These are phyloP conservation scores for Lasiommata megera DNA, from an alignment of 2,888 invertebrate genomes.

Conservation along the genomic window DNA sequence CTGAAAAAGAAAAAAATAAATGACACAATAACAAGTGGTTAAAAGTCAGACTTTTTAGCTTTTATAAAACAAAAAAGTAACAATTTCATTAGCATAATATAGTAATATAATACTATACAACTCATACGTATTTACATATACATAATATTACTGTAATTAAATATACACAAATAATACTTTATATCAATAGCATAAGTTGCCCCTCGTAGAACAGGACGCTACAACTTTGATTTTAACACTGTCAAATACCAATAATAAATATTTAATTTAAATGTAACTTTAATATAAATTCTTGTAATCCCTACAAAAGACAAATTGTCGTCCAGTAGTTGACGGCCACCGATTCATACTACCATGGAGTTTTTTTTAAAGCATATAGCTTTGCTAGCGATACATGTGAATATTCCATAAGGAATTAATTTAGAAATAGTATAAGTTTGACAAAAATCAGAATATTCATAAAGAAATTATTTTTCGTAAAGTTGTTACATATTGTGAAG, in stretches of 20 bases:
- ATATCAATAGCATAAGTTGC: slow-evolving; percentile 62
- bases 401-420: too few species aligned
- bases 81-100: slow-evolving; percentile 71
- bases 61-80: slow-evolving; percentile 72
- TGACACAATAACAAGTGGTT: slow-evolving; percentile 71
- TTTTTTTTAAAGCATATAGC: too few species aligned
- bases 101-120: slow-evolving; percentile 70
- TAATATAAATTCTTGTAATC: too few species aligned
- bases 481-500: too few species aligned
- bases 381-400: too few species aligned
- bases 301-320: too few species aligned
- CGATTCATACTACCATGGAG: too few species aligned
- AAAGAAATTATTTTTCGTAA: too few species aligned
- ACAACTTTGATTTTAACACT: slow-evolving; percentile 30
- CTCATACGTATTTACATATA: slow-evolving; percentile 79
- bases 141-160: slow-evolving; percentile 72
- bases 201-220: slow-evolving; percentile 37
- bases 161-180: slow-evolving; percentile 74
- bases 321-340: too few species aligned
- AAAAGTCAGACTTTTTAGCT: slow-evolving; percentile 79
- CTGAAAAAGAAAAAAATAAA: slow-evolving; percentile 66
- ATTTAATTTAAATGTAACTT: neutral
- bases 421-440: too few species aligned
- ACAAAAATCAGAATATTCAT: too few species aligned
- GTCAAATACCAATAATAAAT: neutral